Conservation (phyloP, 1,140 invertebrate species). For the Drosophila truncata region DNA sequence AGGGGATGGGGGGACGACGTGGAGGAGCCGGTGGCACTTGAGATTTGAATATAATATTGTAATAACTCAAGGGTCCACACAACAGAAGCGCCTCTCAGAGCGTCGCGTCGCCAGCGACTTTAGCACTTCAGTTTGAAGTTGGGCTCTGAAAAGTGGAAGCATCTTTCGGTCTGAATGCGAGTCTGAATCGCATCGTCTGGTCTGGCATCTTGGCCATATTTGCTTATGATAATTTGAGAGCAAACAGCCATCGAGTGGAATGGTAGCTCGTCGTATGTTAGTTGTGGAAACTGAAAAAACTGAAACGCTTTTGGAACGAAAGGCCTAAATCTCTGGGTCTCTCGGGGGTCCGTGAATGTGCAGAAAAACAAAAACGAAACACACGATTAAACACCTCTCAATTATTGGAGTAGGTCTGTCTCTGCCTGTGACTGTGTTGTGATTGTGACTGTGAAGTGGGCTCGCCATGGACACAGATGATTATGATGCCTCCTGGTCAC, state of each 20-base stretch:
- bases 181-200: background rate
- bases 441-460: conserved; percentile 60
- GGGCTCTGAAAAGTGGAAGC: conserved; percentile 67
- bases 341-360: conserved; percentile 70
- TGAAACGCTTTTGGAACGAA: conserved; percentile 16
- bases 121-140: conserved; percentile 70
- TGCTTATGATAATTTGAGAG: conserved; percentile 85
- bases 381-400: conserved; percentile 85
- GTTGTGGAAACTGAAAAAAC: conserved; percentile 34
- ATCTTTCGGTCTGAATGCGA: conserved; percentile 20
- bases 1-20: conserved; percentile 6
- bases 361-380: conserved; percentile 78
- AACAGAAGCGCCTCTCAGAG: conserved; percentile 84
- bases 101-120: conserved; percentile 81
- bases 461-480: conserved; percentile 67
- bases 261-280: conserved; percentile 18
- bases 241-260: conserved; percentile 73
- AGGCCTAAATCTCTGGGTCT: conserved; percentile 51
- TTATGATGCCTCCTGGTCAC: conserved; percentile 67
- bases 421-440: background rate
- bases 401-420: conserved; percentile 69
- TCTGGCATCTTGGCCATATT: conserved; percentile 59
- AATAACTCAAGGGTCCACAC: conserved; percentile 80
- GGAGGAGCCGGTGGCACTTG: conserved; percentile 73
- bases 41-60: conserved; percentile 80